Evolutionary conservation across 1,140 invertebrate species (phyloP), one percentile per base, ranked within the genome.

Genomic region (Aphelinus certus): DNA sequence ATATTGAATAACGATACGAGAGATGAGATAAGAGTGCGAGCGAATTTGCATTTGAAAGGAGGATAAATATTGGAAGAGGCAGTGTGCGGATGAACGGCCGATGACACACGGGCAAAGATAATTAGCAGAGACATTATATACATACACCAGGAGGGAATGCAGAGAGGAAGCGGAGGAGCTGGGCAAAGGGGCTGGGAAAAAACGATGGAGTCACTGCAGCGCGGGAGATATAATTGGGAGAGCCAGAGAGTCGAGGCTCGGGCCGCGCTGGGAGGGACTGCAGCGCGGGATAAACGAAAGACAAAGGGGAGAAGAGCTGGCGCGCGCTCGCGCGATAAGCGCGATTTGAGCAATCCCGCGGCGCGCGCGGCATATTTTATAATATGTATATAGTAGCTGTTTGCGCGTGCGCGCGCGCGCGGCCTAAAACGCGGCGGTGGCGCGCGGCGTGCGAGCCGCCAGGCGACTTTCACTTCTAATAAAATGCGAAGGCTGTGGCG

Each of bases 401-500:
- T 26, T 26, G 26, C 26, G 26, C 26, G 26, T 0, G 26, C 26
- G 26, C 26, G 26, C 26, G 26, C 26, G 26, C 26, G 78, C 76
- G 58, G 76, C 79, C 79, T 80, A 80, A 80, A 80, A 79, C 72
- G 76, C 66, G 63, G 71, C 4, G 58, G 47, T 42, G 6, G 26
- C 65, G 26, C 26, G 26, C 26, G 57, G 57, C 7, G 57, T 10
- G 57, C 5, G 7, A n/a, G 7, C 57, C 46, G 7, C 51, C 43
- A 49, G 57, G 55, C 47, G 78, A 80, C 80, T 81, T 81, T 81
- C 80, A 81, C 80, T 81, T 79, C 78, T 81, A 80, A 80, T 81
- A 81, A 80, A 81, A 81, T 77, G 78, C 76, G 80, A 80, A 78
- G 78, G 26, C 26, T 26, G 26, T 26, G 26, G 26, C 26, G 26